Conservation (phyloP, 2,888 invertebrate genomes). For the Malachius bipustulatus region DNA sequence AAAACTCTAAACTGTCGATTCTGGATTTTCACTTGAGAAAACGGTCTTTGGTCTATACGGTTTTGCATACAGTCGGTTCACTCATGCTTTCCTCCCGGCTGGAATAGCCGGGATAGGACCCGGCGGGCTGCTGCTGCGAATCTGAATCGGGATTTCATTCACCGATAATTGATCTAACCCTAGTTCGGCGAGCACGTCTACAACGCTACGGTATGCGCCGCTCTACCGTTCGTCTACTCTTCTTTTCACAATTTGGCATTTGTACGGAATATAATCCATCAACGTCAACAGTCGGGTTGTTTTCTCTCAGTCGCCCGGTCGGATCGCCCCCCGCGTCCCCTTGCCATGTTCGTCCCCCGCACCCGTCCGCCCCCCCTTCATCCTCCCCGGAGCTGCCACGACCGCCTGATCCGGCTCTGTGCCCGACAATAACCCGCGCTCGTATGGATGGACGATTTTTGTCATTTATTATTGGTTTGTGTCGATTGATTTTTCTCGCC, state of each 20-base stretch:
- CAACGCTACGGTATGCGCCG: conserved; percentile 33
- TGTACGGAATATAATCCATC: conserved; percentile 42
- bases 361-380: conserved; percentile 25
- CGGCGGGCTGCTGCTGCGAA: too few species aligned
- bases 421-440: conserved; percentile 37
- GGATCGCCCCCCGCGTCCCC: conserved; percentile 21
- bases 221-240: conserved; percentile 35
- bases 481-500: conserved; percentile 37
- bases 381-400: conserved; percentile 21
- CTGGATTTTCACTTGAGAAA: too few species aligned
- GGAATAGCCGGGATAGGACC: too few species aligned
- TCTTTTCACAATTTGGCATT: conserved; percentile 43
- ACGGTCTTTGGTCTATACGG: too few species aligned
- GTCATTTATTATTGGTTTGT: conserved; percentile 39
- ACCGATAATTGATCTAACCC: conserved; percentile 35
- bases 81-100: too few species aligned
- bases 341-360: conserved; percentile 20
- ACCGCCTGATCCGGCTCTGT: conserved; percentile 14
- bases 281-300: conserved; percentile 41
- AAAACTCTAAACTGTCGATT: too few species aligned
- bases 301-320: conserved; percentile 34
- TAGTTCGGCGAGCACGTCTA: conserved; percentile 29
- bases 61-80: too few species aligned
- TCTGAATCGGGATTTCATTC: conserved; percentile 10
- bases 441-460: conserved; percentile 41